Percentiles rank a stretch among this genome's conserved stretches.
Evolutionary conservation across 2,113 vertebrate genomes (phyloP).

Genomic region (Callithrix jacchus): DNA sequence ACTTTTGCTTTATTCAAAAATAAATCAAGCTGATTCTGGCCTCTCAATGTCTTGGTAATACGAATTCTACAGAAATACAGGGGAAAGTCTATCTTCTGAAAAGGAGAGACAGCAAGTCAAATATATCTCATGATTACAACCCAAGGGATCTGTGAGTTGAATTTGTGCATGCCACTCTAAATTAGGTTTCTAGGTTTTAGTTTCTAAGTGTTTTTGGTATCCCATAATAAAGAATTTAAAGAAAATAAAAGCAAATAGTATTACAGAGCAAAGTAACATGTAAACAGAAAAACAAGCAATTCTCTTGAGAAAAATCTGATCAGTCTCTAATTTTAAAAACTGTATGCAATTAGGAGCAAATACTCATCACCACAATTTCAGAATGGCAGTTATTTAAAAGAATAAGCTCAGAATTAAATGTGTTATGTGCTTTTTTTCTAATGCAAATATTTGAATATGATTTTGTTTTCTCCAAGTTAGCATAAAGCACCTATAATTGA

Average conservation of each 20-base stretch:
- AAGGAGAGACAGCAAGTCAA: not conserved
- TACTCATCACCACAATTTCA: not conserved
- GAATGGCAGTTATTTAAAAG: not conserved
- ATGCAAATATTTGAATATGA: not conserved
- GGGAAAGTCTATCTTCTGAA: not conserved
- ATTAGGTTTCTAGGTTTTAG: not conserved
- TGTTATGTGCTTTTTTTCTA: not conserved
- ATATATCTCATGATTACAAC: not conserved
- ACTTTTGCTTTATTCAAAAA: slow-evolving; percentile 30
- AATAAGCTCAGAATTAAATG: slow-evolving; percentile 39
- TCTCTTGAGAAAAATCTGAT: not conserved
- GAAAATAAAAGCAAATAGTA: not conserved
- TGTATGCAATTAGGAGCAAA: not conserved
- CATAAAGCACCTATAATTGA: not conserved
- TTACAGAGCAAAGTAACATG: not conserved
- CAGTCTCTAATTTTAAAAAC: not conserved
- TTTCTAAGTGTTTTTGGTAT: not conserved
- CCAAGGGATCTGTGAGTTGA: not conserved
- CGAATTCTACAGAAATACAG: not conserved
- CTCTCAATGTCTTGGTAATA: not conserved
- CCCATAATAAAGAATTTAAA: not conserved
- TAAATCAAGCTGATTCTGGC: not conserved
- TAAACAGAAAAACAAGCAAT: not conserved
- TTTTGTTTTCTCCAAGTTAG: not conserved
- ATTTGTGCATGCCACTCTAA: not conserved